phyloP scores from a whole-genome alignment of 2,113 vertebrate genomes.

The Haemorhous mexicanus region DNA sequence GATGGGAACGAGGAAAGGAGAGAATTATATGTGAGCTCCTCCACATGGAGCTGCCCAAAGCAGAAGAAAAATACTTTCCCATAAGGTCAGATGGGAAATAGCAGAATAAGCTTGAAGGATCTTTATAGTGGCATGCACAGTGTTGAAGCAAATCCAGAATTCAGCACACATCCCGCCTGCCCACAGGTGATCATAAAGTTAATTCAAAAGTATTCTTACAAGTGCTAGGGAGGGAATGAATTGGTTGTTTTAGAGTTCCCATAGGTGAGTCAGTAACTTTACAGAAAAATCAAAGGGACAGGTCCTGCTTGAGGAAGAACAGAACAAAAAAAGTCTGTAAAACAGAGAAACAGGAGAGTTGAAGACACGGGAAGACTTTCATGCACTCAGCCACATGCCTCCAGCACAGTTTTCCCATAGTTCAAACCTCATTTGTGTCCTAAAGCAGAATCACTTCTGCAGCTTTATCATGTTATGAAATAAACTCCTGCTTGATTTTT shows the following conservation, averaged over 20 bases:
- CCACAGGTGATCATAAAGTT: background rate
- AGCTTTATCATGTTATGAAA: background rate
- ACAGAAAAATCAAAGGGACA: constrained; percentile 23
- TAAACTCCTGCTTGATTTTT: background rate
- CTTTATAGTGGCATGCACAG: background rate
- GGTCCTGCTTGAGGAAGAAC: background rate
- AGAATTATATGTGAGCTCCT: background rate
- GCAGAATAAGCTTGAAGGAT: background rate
- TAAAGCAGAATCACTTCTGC: background rate
- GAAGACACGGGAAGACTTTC: background rate
- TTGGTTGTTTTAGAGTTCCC: background rate
- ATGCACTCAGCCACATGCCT: background rate
- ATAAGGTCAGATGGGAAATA: background rate
- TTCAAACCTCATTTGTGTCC: background rate
- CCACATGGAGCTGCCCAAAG: background rate
- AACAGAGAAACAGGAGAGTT: background rate
- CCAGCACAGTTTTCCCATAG: background rate
- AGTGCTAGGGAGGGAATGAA: background rate
- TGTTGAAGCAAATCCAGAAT: background rate
- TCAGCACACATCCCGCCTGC: background rate
- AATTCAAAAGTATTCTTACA: background rate
- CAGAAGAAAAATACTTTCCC: background rate
- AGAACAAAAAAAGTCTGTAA: background rate
- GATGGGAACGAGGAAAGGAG: fast-evolving
- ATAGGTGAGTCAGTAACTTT: constrained; percentile 9